A percentile compares a stretch with the other conserved stretches of the same genome.
Conservation (phyloP, 2,797 vertebrate species). For the Tapirus indicus region DNA sequence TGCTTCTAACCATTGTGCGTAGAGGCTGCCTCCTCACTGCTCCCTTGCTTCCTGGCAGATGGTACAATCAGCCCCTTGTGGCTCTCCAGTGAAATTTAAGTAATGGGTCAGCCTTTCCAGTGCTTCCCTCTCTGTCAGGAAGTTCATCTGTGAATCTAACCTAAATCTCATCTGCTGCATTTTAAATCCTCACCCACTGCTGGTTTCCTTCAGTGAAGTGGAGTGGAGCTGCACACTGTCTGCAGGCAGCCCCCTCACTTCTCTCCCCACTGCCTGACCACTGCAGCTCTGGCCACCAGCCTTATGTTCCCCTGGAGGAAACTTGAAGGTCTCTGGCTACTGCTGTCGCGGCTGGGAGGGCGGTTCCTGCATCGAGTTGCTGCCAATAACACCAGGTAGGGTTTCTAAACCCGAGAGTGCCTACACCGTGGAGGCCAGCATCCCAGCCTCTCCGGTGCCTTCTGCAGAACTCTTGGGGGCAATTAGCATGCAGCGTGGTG, state of each 20-base stretch:
- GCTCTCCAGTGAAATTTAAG: conserved; percentile 81
- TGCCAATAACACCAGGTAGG: conserved; percentile 79
- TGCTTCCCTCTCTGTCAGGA: conserved; percentile 78
- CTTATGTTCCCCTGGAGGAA: conserved; percentile 83
- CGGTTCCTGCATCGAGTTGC: conserved; percentile 69
- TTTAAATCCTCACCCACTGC: conserved; percentile 72
- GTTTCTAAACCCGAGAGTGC: conserved; percentile 72
- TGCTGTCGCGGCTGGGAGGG: conserved; percentile 73
- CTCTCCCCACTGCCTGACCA: neutral
- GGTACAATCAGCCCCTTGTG: conserved; percentile 80
- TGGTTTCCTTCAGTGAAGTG: neutral
- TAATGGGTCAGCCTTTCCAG: conserved; percentile 79
- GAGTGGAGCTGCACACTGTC: neutral
- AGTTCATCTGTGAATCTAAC: conserved; percentile 83
- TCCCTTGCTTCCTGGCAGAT: conserved; percentile 23
- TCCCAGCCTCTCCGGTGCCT: neutral
- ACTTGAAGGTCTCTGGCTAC: conserved; percentile 81
- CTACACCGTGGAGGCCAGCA: neutral
- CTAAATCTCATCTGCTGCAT: conserved; percentile 82
- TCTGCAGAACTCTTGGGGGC: conserved; percentile 59
- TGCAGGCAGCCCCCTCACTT: neutral
- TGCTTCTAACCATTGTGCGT: conserved; percentile 35
- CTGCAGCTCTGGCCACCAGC: neutral
- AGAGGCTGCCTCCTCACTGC: neutral
- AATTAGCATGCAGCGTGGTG: conserved; percentile 62